phyloP scores from a whole-genome alignment of 2,797 vertebrate genomes.

The Spinibarbus caldwelli region DNA sequence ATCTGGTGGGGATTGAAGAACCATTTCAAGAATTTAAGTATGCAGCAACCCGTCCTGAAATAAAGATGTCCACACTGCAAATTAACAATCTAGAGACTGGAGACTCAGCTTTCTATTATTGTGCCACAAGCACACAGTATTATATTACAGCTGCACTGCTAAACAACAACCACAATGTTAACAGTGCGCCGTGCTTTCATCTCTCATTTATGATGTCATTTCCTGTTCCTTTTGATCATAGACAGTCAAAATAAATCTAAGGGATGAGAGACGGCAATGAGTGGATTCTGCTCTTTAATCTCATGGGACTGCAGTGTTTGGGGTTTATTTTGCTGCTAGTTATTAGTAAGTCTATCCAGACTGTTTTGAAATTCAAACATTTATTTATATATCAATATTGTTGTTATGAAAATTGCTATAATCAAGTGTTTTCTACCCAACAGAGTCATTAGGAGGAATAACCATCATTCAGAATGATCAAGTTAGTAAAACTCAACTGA shows the following conservation, averaged over 20 bases:
- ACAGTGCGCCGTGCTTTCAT: neutral
- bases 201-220: conserved; percentile 43
- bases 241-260: neutral
- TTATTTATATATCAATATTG: neutral
- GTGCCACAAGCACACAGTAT: conserved; percentile 63
- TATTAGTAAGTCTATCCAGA: conserved; percentile 52
- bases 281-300: neutral
- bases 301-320: conserved; percentile 44
- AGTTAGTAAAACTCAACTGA: neutral
- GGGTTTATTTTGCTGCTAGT: conserved; percentile 34
- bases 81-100: conserved; percentile 38
- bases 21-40: conserved; percentile 44
- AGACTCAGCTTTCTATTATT: conserved; percentile 66
- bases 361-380: neutral
- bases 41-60: conserved; percentile 21
- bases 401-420: neutral
- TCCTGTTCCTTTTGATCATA: conserved; percentile 45
- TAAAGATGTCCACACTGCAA: conserved; percentile 49
- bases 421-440: conserved; percentile 25
- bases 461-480: conserved; percentile 51
- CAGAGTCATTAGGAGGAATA: conserved; percentile 55
- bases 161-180: conserved; percentile 40
- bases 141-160: conserved; percentile 41
- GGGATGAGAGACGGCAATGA: neutral
- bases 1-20: conserved; percentile 2